phyloP scores from a whole-genome alignment of 92 coral and sea anemone species.

The Porites cylindrica region DNA sequence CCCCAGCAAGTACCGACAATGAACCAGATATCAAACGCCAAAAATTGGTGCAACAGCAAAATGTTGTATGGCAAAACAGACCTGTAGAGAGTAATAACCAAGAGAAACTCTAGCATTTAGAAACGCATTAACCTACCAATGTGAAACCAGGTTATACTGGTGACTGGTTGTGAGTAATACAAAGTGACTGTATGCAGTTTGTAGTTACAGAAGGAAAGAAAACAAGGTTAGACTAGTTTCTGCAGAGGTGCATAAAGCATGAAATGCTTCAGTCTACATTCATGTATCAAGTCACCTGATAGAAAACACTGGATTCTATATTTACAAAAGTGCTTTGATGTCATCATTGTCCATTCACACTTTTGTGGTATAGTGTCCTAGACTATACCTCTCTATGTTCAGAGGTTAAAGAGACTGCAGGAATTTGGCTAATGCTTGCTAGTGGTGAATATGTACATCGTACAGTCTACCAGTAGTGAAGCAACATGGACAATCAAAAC shows the following conservation, averaged over 20 bases:
- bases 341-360: neutral
- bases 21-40: conserved; percentile 87
- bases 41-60: conserved; percentile 45
- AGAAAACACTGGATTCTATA: neutral
- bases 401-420: neutral
- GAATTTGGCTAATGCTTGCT: neutral
- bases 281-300: neutral
- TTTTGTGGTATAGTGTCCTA: neutral
- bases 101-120: conserved; percentile 45
- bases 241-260: conserved; percentile 11
- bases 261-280: neutral
- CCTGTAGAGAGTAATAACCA: neutral
- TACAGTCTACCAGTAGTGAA: neutral
- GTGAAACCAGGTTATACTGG: neutral
- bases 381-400: neutral
- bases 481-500: neutral
- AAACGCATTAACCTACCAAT: neutral
- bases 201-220: conserved; percentile 10
- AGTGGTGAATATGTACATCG: neutral
- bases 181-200: conserved; percentile 1
- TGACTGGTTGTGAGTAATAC: neutral
- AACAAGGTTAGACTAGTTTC: neutral
- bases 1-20: conserved; percentile 55
- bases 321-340: conserved; percentile 2
- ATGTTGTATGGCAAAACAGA: conserved; percentile 18